A percentile compares a stretch with the other conserved stretches of the same genome.
Evolutionary conservation across 2,113 vertebrate genomes (phyloP).

Genomic region (Hyperoodon ampullatus): DNA sequence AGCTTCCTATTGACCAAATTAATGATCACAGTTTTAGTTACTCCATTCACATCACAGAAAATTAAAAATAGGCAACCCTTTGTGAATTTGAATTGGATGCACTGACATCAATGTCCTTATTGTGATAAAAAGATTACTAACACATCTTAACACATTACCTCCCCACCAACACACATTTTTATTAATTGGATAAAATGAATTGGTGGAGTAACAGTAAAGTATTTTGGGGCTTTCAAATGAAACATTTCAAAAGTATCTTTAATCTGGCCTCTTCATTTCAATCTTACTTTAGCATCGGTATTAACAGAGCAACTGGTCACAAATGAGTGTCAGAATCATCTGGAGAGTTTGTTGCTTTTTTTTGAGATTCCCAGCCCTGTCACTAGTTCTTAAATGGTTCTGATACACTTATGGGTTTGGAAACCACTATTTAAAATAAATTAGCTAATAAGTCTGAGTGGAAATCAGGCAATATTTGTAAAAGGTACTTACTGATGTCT

Average conservation of each 20-base stretch:
- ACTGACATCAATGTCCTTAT: not conserved
- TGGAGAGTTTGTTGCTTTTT: not conserved
- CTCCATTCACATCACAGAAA: slow-evolving; percentile 27
- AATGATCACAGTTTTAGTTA: slow-evolving; percentile 57
- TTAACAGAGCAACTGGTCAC: not conserved
- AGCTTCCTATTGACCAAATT: slow-evolving; percentile 53
- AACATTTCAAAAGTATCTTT: slow-evolving; percentile 16
- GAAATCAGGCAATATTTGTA: slow-evolving; percentile 3
- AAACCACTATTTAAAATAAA: slow-evolving; percentile 27
- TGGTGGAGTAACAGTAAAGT: not conserved
- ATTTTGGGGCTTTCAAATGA: slow-evolving; percentile 1
- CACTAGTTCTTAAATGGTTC: not conserved
- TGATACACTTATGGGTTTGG: not conserved
- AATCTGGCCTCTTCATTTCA: slow-evolving; percentile 38
- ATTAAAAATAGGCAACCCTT: slow-evolving; percentile 50
- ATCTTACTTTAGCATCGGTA: slow-evolving; percentile 29
- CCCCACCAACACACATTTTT: not conserved
- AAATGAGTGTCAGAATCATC: not conserved
- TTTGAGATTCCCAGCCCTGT: not conserved
- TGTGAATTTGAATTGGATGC: not conserved
- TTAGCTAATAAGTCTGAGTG: slow-evolving; percentile 13
- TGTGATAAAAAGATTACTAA: slow-evolving; percentile 24
- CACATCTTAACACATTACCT: not conserved
- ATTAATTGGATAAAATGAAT: not conserved
- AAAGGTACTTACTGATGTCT: not conserved